Evolutionary conservation across 2,888 invertebrate genomes (phyloP).

Genomic region (Apantesis nais): DNA sequence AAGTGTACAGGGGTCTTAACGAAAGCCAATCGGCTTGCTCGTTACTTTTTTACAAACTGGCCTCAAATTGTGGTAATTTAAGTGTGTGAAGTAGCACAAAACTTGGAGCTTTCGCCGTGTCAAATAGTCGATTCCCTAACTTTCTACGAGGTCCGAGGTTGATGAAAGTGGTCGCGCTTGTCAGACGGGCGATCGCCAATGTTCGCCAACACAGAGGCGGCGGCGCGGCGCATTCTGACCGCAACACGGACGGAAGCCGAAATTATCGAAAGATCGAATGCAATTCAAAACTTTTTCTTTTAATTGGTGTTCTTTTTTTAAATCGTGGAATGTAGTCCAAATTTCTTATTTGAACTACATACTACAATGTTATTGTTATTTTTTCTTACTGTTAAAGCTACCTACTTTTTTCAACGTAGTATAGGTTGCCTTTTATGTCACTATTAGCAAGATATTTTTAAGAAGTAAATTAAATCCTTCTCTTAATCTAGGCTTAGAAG

Average conservation of each 20-base stretch:
- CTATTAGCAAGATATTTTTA: background rate
- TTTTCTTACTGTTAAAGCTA: background rate
- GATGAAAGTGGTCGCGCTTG: slow-evolving; percentile 54
- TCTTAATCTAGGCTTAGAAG: background rate
- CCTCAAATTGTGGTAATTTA: slow-evolving; percentile 19
- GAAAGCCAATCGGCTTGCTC: slow-evolving; percentile 5
- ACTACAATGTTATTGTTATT: background rate
- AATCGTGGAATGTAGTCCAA: slow-evolving; percentile 3
- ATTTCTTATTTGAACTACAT: slow-evolving; percentile 3
- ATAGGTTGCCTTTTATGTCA: background rate
- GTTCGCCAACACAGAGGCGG: slow-evolving; percentile 13
- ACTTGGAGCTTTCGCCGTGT: slow-evolving; percentile 59
- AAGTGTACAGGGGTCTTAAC: background rate
- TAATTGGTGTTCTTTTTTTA: slow-evolving; percentile 13
- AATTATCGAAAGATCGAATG: slow-evolving; percentile 14
- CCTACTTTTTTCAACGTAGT: too few relatives aligned
- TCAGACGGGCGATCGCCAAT: slow-evolving; percentile 31
- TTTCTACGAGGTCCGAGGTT: slow-evolving; percentile 58
- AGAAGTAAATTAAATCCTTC: background rate
- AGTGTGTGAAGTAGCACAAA: slow-evolving; percentile 30
- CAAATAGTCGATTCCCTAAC: slow-evolving; percentile 62
- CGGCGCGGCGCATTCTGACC: slow-evolving; percentile 6
- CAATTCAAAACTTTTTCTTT: slow-evolving; percentile 20
- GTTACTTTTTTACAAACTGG: slow-evolving; percentile 16
- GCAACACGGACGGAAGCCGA: slow-evolving; percentile 18